These are phyloP conservation scores for Caenorhabditis latens DNA, from an alignment of 1,140 invertebrate species.

Conservation along the genomic window DNA sequence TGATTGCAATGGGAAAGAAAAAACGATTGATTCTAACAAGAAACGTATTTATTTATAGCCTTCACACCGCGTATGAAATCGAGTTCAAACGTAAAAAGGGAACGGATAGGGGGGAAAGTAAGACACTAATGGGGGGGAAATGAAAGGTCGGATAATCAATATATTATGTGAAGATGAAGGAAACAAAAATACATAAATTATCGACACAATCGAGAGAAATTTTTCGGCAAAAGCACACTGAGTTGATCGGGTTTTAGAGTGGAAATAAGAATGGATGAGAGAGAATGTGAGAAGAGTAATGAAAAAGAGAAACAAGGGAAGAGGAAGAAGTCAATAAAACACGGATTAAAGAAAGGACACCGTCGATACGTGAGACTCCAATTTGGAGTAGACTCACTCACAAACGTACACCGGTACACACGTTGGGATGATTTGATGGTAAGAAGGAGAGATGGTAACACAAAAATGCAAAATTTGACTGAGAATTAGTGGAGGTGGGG, in stretches of 20 bases:
- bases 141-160: conserved; percentile 28
- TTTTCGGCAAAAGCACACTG: conserved; percentile 42
- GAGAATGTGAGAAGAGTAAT: conserved; percentile 9
- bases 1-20: not conserved
- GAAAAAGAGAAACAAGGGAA: not conserved
- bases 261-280: conserved; percentile 22
- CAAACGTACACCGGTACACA: conserved; percentile 51
- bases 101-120: conserved; percentile 11
- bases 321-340: conserved; percentile 1
- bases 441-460: not conserved
- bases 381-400: conserved; percentile 51
- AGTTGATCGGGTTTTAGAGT: conserved; percentile 39
- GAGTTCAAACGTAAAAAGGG: conserved; percentile 47
- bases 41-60: conserved; percentile 52
- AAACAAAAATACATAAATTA: conserved; percentile 54
- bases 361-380: conserved; percentile 45
- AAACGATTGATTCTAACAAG: conserved; percentile 25
- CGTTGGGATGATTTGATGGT: conserved; percentile 25
- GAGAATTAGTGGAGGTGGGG: conserved; percentile 42
- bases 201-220: conserved; percentile 45
- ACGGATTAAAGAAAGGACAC: conserved; percentile 12
- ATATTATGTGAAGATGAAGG: conserved; percentile 25
- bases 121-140: conserved; percentile 32
- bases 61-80: conserved; percentile 56
- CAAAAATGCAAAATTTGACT: conserved; percentile 45